Evolutionary conservation across 2,797 vertebrate genomes (phyloP).

Genomic region (Octomys mimax): DNA sequence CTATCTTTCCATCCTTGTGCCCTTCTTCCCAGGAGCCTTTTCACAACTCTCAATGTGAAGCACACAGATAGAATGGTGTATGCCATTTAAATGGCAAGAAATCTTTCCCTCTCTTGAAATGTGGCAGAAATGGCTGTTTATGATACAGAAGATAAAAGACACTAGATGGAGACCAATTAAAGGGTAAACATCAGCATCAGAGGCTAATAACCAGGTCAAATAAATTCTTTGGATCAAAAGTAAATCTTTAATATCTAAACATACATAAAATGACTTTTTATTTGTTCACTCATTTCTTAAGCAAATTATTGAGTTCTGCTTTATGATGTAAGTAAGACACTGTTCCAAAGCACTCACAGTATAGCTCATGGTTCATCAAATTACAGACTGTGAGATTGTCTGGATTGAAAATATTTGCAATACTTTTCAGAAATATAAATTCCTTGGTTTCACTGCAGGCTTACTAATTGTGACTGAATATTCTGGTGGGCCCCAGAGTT

Average conservation of each 20-base stretch:
- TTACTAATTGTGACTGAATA: not conserved
- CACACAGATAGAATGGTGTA: not conserved
- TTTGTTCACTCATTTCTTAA: not conserved
- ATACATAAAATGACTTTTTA: conserved; percentile 31
- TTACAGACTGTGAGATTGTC: not conserved
- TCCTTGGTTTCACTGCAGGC: not conserved
- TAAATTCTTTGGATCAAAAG: not conserved
- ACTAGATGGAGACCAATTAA: not conserved
- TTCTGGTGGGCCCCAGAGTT: not conserved
- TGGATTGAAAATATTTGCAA: not conserved
- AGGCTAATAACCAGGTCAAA: conserved; percentile 12
- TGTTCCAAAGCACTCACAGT: not conserved
- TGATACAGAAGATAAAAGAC: not conserved
- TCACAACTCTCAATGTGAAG: not conserved
- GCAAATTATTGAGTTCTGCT: conserved; percentile 16
- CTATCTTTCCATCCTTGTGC: not conserved
- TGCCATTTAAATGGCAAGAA: conserved; percentile 8
- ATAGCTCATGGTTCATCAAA: not conserved
- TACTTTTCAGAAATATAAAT: conserved; percentile 33
- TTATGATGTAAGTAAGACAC: not conserved
- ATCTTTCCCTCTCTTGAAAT: conserved; percentile 13
- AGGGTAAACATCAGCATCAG: not conserved
- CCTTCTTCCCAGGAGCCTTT: not conserved
- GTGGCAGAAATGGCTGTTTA: not conserved
- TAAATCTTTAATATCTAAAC: not conserved